A percentile compares a stretch with the other conserved stretches of the same genome.
These are phyloP conservation scores for Neoarius graeffei DNA, from an alignment of 2,113 vertebrate genomes.

Conservation along the genomic window DNA sequence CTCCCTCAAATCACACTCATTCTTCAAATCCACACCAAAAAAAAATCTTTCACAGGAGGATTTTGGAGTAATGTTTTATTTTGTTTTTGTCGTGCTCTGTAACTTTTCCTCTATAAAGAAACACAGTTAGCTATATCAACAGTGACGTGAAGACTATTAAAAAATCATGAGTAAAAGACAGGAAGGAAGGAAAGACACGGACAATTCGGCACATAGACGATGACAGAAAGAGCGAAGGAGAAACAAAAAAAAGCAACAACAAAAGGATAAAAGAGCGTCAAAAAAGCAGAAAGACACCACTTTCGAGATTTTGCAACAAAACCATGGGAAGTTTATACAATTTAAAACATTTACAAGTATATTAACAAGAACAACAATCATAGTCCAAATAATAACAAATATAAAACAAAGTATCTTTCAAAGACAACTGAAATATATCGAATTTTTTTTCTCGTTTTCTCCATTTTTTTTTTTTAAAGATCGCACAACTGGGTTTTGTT, in stretches of 20 bases:
- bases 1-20: neutral
- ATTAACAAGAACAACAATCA: conserved; percentile 74
- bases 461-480: conserved; percentile 72
- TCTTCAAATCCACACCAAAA: neutral
- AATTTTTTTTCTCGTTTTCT: conserved; percentile 55
- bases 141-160: conserved; percentile 76
- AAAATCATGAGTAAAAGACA: conserved; percentile 60
- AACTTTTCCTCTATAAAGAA: conserved; percentile 82
- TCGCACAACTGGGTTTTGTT: conserved; percentile 79
- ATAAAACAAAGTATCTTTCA: conserved; percentile 75
- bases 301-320: conserved; percentile 62
- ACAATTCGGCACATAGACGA: conserved; percentile 57
- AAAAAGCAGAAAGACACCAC: conserved; percentile 60
- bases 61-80: conserved; percentile 57
- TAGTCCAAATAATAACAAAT: conserved; percentile 71
- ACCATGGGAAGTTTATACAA: conserved; percentile 72
- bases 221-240: conserved; percentile 32
- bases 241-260: conserved; percentile 58
- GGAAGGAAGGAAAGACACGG: conserved; percentile 47
- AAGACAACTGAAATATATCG: conserved; percentile 70
- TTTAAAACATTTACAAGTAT: conserved; percentile 79
- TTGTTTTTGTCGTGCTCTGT: conserved; percentile 81
- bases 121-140: conserved; percentile 82
- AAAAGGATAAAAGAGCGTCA: conserved; percentile 54
- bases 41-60: conserved; percentile 15